Percentiles rank a stretch among this genome's conserved stretches.
These are phyloP conservation scores for Morinoia aosen DNA, from an alignment of 2,888 invertebrate species.

Conservation along the genomic window DNA sequence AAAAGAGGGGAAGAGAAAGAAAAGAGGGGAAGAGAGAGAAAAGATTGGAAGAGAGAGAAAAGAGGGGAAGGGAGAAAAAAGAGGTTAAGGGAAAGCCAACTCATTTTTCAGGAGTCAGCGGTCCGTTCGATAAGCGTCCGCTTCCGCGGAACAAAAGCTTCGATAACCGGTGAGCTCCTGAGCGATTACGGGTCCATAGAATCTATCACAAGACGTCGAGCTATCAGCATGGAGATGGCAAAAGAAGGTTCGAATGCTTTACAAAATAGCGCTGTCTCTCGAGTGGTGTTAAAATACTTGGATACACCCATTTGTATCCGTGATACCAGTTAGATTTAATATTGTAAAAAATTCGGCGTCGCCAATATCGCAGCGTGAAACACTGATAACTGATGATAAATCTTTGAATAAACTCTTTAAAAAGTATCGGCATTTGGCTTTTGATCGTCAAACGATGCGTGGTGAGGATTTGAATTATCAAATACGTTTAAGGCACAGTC, in stretches of 20 bases:
- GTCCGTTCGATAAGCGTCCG: conserved; percentile 4
- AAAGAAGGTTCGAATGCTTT: neutral
- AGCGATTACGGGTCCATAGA: neutral
- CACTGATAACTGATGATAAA: no score
- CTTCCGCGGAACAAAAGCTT: neutral
- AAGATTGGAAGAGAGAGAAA: neutral
- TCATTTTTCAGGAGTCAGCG: neutral
- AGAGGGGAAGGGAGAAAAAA: neutral
- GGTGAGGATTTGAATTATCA: no score
- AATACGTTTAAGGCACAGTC: no score
- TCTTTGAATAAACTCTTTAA: no score
- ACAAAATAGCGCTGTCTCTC: neutral
- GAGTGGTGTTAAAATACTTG: neutral
- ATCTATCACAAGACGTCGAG: neutral
- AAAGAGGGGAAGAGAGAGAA: no score
- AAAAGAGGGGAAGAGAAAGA: no score
- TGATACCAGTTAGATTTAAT: neutral
- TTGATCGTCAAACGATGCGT: no score
- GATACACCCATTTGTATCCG: neutral
- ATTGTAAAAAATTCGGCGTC: neutral
- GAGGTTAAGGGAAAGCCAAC: neutral
- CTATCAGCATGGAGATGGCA: neutral
- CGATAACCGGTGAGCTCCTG: neutral
- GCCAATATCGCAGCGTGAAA: neutral
- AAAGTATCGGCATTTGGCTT: no score